A percentile compares a stretch with the other conserved stretches of the same genome.
phyloP scores from a whole-genome alignment of 2,797 vertebrate genomes.

The Acrossocheilus fasciatus region DNA sequence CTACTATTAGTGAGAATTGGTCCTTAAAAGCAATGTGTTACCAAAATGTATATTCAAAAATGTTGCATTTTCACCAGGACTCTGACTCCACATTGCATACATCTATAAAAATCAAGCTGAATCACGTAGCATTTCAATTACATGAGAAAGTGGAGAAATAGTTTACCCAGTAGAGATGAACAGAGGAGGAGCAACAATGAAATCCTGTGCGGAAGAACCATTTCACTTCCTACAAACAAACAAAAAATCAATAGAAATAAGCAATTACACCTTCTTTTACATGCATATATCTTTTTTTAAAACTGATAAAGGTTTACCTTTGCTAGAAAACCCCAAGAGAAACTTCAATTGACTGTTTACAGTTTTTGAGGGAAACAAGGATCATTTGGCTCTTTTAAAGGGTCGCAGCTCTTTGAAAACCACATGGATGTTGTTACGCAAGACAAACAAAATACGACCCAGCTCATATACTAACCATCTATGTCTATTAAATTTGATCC shows the following conservation, averaged over 20 bases:
- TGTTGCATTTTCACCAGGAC: too few species aligned
- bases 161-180: neutral
- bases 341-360: neutral
- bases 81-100: neutral
- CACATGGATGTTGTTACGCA: neutral
- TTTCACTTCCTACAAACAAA: constrained; percentile 7
- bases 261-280: neutral
- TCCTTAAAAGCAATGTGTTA: too few species aligned
- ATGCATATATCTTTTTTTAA: neutral
- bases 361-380: neutral
- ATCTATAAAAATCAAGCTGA: neutral
- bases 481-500: neutral
- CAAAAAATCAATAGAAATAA: neutral
- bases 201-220: constrained; percentile 1
- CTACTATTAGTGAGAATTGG: too few species aligned
- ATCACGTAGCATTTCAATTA: neutral
- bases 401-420: neutral
- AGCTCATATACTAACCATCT: neutral
- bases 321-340: neutral
- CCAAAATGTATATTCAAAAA: too few species aligned
- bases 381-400: constrained; percentile 7
- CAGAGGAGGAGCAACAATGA: neutral
- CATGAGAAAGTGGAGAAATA: neutral
- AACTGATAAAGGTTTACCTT: neutral
- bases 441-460: neutral